Evolutionary conservation across 2,888 invertebrate species (phyloP).

Genomic region (Amaurobius ferox): DNA sequence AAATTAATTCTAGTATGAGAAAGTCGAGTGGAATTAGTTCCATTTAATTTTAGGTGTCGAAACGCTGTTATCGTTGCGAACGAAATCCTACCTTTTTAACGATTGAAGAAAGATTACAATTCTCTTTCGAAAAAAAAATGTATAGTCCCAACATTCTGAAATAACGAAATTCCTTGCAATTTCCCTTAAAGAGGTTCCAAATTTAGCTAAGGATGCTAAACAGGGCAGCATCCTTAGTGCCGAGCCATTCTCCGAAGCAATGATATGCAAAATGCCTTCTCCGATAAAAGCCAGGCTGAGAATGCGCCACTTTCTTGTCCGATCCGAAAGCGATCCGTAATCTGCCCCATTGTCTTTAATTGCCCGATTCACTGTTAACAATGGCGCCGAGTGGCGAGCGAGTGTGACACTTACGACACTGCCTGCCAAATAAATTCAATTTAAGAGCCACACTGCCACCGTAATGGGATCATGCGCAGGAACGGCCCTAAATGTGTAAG

Average conservation of each 20-base stretch:
- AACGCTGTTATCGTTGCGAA: too few relatives aligned
- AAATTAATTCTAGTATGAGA: too few relatives aligned
- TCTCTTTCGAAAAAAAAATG: too few relatives aligned
- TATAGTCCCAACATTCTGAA: too few relatives aligned
- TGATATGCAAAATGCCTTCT: background rate
- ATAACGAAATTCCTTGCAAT: too few relatives aligned
- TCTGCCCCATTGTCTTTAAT: background rate
- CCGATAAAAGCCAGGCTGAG: background rate
- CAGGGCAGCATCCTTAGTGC: too few relatives aligned
- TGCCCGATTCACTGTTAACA: constrained; percentile 9
- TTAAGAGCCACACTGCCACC: background rate
- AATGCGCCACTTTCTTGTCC: background rate
- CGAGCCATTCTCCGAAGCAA: background rate
- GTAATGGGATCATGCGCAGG: constrained; percentile 11
- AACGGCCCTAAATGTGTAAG: constrained; percentile 34
- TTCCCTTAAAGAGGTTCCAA: too few relatives aligned
- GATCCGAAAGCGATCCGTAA: background rate
- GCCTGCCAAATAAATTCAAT: constrained; percentile 31
- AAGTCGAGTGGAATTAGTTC: too few relatives aligned
- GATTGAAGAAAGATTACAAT: too few relatives aligned
- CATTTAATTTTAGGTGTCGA: too few relatives aligned
- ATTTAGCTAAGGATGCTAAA: too few relatives aligned
- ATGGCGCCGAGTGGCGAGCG: background rate
- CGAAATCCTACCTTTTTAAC: too few relatives aligned
- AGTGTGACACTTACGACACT: background rate